Base-by-base conservation (phyloP, 2,888 invertebrate species). In the Lordiphosa fenestrarum region DNA sequence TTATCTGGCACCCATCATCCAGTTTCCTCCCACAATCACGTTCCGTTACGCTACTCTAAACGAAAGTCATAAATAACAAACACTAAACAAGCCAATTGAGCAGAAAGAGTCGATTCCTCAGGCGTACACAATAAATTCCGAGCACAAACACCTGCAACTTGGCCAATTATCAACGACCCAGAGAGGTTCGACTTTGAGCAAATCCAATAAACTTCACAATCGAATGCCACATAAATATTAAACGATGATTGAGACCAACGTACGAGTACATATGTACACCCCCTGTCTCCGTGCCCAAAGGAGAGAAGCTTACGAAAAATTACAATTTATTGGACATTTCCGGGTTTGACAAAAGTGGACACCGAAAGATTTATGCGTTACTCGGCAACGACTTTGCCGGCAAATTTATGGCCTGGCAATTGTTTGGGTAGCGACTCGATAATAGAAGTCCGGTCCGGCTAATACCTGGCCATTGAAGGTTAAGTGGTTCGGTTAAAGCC, bases 271-370 rank as follows among this genome's bases (percentile, higher is more conserved):
- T 50, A 35, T 21, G 21, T 15, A 15, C 15, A 15, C 19, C 25
- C 42, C 48, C 36, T 36, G 53, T 21, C 33, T 37, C 30, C 25
- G 7, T n/a, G 30, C 3, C 30, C 25, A 58, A 44, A 36, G 10
- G 13, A 53, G 57, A 61, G 68, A 82, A 84, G 83, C 83, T 81
- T 80, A 69, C 58, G 61, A 73, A 85, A 87, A 87, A 86, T 85
- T 87, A 85, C 86, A 87, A 87, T 85, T 87, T 85, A 85, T 85
- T 85, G 87, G 76, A 69, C 76, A 71, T 85, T 85, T 87, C 84
- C 85, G 73, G 58, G 53, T 56, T 69, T 66, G 68, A 69, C 75
- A 75, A 71, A 84, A 80, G 56, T 73, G 74, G 86, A 84, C 80
- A 85, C 47, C 66, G 52, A 62, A 78, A 85, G 80, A 81, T 81